Evolutionary conservation across 2,113 vertebrate genomes (phyloP), one percentile per base, ranked within the genome.

Genomic region (Conger conger): DNA sequence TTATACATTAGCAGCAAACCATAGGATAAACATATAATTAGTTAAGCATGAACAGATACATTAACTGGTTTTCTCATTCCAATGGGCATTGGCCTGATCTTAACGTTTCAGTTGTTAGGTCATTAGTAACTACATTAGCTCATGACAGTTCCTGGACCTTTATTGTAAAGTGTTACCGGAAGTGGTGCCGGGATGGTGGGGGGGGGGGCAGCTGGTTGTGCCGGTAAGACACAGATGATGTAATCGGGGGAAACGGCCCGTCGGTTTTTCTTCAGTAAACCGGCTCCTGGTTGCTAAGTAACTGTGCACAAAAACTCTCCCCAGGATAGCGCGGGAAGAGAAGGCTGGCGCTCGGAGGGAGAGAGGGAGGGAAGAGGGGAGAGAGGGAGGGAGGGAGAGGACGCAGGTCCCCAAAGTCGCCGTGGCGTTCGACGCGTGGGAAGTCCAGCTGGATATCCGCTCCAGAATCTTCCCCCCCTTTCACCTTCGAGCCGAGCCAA

Each of bases 231-330:
- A 78, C 3, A 79, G 88, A 89, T 40, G 4, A 88, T 85, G 88
- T 90, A 88, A 92, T 93, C 92, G 91, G 91, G 84, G 88, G 81
- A 79, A 86, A 92, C 84, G 83, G 93, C 94, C 88, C 91, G 89
- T 85, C 89, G 83, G 86, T 93, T 91, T 93, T 91, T 91, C 87
- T 85, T 88, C 87, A 92, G 87, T 90, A 84, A 92, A 90, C 90
- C 92, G 91, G 89, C 92, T 91, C 85, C 86, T 90, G 84, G 94
- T 96, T 96, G 93, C 95, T 95, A 94, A 87, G 95, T 90, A 91
- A 94, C 95, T 83, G 81, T 78, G 85, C 89, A 87, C 84, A 37
- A 81, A 77, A 90, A 88, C 84, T 87, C 86, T 87, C 92, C 90
- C 91, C 82, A 13, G 45, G 89, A 42, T 89, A 90, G 90, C 89